Evolutionary conservation across 1,140 invertebrate species (phyloP).

Genomic region (Epicauta chinensis): DNA sequence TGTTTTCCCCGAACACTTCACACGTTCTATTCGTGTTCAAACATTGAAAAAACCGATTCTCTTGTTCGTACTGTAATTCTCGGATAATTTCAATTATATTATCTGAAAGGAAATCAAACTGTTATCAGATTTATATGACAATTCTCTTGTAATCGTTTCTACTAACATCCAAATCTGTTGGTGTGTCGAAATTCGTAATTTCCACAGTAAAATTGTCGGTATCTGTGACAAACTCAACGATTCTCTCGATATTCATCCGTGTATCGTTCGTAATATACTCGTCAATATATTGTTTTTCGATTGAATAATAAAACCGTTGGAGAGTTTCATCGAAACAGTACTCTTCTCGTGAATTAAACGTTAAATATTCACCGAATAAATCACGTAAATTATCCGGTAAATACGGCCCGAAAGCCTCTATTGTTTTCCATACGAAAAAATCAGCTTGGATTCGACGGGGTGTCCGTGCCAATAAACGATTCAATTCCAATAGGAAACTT

Average conservation of each 20-base stretch:
- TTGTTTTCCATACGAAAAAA: constrained; percentile 5
- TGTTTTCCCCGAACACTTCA: too few relatives aligned
- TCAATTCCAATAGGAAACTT: constrained; percentile 6
- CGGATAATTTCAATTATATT: constrained; percentile 1
- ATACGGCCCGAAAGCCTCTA: constrained; percentile 2
- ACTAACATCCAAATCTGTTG: too few relatives aligned
- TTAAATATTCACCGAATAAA: constrained; percentile 2
- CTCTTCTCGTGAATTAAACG: neutral
- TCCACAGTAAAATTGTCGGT: too few relatives aligned
- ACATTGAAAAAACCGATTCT: constrained; percentile 7
- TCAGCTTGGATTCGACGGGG: constrained; percentile 6
- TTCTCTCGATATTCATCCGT: too few relatives aligned
- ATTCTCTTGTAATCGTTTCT: neutral
- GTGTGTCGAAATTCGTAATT: too few relatives aligned
- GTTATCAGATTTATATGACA: neutral
- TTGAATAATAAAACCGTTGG: constrained; percentile 1
- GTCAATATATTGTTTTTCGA: neutral
- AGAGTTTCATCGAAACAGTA: constrained; percentile 5
- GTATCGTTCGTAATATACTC: neutral
- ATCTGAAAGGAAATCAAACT: constrained; percentile 2
- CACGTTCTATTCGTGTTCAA: neutral
- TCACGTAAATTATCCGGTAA: constrained; percentile 1
- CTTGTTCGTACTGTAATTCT: neutral
- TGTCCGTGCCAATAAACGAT: neutral
- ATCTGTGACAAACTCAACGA: too few relatives aligned